A percentile compares a stretch with the other conserved stretches of the same genome.
These are phyloP conservation scores for Centropyge bicolor DNA, from an alignment of 2,797 vertebrate genomes.

Conservation along the genomic window DNA sequence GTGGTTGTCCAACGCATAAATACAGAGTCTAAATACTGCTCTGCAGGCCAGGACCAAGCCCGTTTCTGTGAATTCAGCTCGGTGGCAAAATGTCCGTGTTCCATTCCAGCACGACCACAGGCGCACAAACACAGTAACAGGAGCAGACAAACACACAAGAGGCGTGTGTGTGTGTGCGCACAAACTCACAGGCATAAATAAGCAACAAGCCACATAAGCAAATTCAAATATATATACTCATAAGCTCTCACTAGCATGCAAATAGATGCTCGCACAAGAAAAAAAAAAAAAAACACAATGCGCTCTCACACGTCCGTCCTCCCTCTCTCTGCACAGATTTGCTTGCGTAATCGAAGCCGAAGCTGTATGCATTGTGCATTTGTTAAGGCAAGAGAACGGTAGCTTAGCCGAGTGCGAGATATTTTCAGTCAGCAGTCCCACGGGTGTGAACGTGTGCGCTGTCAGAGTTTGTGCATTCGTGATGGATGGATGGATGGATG, in stretches of 20 bases:
- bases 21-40: slow-evolving; percentile 83
- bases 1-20: slow-evolving; percentile 81
- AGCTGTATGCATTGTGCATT: slow-evolving; percentile 53
- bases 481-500: slow-evolving; percentile 54
- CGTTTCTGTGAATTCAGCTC: slow-evolving; percentile 81
- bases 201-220: slow-evolving; percentile 77
- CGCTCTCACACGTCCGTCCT: slow-evolving; percentile 43
- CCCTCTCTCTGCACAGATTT: slow-evolving; percentile 38
- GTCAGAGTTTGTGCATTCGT: slow-evolving; percentile 55
- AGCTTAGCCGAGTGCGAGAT: slow-evolving; percentile 47
- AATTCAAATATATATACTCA: slow-evolving; percentile 63
- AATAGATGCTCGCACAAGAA: slow-evolving; percentile 54
- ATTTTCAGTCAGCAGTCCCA: slow-evolving; percentile 66
- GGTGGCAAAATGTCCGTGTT: slow-evolving; percentile 81
- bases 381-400: slow-evolving; percentile 55
- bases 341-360: slow-evolving; percentile 61
- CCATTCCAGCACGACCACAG: slow-evolving; percentile 79
- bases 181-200: slow-evolving; percentile 75
- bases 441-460: slow-evolving; percentile 50
- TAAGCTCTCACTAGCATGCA: slow-evolving; percentile 62
- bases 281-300: slow-evolving; percentile 4
- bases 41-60: slow-evolving; percentile 75
- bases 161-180: slow-evolving; percentile 49
- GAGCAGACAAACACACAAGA: slow-evolving; percentile 74
- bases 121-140: slow-evolving; percentile 79